Evolutionary conservation across 2,888 invertebrate species (phyloP).

Genomic region (Philopedon plagiatum): DNA sequence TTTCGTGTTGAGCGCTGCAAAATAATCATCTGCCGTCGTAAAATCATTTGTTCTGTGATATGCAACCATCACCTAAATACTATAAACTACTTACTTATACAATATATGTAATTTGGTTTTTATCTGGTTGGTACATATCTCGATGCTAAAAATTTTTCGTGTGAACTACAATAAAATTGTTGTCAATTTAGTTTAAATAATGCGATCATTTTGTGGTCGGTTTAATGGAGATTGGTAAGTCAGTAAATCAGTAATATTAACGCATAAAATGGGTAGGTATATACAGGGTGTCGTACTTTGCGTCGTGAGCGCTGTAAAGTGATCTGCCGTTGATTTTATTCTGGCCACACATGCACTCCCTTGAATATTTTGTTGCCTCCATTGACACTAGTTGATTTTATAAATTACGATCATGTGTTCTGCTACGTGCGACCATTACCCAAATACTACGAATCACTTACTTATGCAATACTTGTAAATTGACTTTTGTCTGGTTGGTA

Average conservation of each 20-base stretch:
- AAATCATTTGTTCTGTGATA: too few species aligned
- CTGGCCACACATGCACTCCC: slow-evolving; percentile 47
- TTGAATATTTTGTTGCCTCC: slow-evolving; percentile 45
- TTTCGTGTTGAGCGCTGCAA: too few species aligned
- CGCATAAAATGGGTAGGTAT: too few species aligned
- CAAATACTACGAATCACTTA: slow-evolving; percentile 51
- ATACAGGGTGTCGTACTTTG: too few species aligned
- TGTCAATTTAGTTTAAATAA: slow-evolving; percentile 10
- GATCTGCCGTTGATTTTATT: slow-evolving; percentile 47
- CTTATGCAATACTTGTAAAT: slow-evolving; percentile 50
- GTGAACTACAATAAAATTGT: background rate
- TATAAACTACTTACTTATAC: slow-evolving; percentile 50
- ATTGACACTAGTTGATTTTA: slow-evolving; percentile 50
- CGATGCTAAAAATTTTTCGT: slow-evolving; percentile 21
- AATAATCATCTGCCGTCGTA: too few species aligned
- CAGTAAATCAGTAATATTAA: too few species aligned
- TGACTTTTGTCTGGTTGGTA: slow-evolving; percentile 45
- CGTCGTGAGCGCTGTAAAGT: too few species aligned
- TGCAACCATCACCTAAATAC: slow-evolving; percentile 50
- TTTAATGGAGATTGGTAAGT: too few species aligned
- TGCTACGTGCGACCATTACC: slow-evolving; percentile 50
- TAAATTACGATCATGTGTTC: slow-evolving; percentile 50
- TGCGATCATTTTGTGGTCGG: background rate
- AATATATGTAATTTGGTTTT: slow-evolving; percentile 50
- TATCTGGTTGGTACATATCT: slow-evolving; percentile 44